These are phyloP conservation scores for Microplitis demolitor DNA, from an alignment of 1,140 invertebrate species.

Conservation along the genomic window DNA sequence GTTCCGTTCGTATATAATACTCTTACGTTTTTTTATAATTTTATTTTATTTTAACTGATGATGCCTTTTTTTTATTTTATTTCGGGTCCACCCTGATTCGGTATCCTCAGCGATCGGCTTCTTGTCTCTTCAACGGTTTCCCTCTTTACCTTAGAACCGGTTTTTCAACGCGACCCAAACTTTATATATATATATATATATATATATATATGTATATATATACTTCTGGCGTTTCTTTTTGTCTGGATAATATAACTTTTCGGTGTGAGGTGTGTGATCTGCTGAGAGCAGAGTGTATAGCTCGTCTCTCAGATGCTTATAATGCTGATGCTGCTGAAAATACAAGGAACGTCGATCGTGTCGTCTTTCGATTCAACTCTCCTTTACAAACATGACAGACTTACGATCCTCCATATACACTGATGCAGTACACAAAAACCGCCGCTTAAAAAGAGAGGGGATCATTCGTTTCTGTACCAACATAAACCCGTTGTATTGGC, in stretches of 20 bases:
- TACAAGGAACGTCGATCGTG: not conserved
- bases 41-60: not conserved
- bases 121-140: slow-evolving; percentile 44
- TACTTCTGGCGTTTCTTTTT: not conserved
- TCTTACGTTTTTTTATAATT: not conserved
- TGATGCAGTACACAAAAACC: not conserved
- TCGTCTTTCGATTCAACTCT: not conserved
- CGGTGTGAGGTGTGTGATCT: not conserved
- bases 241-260: slow-evolving; percentile 10
- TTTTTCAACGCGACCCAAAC: slow-evolving; percentile 25
- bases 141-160: slow-evolving; percentile 46
- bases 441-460: not conserved
- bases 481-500: too few species aligned
- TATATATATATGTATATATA: not conserved
- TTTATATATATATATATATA: not conserved
- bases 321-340: too few species aligned
- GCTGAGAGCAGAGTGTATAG: too few species aligned
- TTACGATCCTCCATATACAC: not conserved
- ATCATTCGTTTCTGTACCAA: too few species aligned
- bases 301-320: too few species aligned
- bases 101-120: slow-evolving; percentile 24
- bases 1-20: slow-evolving; percentile 12
- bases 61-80: not conserved
- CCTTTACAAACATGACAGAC: slow-evolving; percentile 36
- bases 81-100: slow-evolving; percentile 5